Percentiles rank a stretch among this genome's conserved stretches.
Evolutionary conservation across 2,113 vertebrate genomes (phyloP).

Genomic region (Petrocephalus zakoni): DNA sequence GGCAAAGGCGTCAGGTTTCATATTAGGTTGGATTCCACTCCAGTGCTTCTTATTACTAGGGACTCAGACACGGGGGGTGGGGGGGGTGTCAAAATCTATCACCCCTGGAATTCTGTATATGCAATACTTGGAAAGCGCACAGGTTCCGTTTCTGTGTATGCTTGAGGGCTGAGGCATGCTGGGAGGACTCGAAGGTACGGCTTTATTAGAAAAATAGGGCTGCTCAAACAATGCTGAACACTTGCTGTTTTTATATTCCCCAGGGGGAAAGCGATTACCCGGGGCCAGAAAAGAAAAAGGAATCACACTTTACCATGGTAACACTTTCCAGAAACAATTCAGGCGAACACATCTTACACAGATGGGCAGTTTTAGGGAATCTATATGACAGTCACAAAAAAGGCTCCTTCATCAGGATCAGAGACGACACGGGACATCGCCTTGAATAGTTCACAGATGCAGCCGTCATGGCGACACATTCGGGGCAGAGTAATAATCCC

Average conservation of each 20-base stretch:
- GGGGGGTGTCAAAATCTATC: not conserved
- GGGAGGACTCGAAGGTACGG: not conserved
- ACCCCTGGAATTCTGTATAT: not conserved
- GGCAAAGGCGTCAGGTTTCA: not conserved
- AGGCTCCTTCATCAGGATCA: not conserved
- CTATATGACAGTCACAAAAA: not conserved
- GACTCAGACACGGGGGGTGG: not conserved
- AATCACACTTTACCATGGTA: not conserved
- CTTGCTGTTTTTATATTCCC: not conserved
- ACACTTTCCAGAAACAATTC: not conserved
- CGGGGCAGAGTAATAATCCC: not conserved
- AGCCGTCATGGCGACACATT: not conserved
- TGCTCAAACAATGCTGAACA: not conserved
- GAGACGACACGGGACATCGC: not conserved
- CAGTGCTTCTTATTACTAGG: not conserved
- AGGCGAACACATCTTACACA: not conserved
- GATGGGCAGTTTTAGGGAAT: not conserved
- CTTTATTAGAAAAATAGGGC: slow-evolving; percentile 13
- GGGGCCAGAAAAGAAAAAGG: not conserved
- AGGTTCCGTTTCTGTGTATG: not conserved
- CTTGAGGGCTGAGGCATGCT: not conserved
- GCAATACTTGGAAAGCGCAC: not conserved
- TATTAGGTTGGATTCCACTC: not conserved
- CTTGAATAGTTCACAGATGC: not conserved
- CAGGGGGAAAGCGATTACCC: not conserved